Evolutionary conservation across 2,888 invertebrate genomes (phyloP).

Genomic region (Celastrina argiolus): DNA sequence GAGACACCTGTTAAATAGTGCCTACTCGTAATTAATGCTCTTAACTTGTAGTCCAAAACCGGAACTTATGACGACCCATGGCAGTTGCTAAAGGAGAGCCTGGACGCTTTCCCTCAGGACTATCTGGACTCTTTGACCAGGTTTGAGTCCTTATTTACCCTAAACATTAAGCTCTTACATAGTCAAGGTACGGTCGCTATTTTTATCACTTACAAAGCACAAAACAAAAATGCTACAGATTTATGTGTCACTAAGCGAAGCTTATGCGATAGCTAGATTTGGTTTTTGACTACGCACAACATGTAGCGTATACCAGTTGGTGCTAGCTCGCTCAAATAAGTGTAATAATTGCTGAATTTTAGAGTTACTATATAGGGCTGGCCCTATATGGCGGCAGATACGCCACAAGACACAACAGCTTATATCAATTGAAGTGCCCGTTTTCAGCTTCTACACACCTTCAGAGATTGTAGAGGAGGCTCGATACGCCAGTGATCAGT

Average conservation of each 20-base stretch:
- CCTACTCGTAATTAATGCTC: background rate
- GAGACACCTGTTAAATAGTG: background rate
- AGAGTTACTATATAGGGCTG: background rate
- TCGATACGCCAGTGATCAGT: conserved; percentile 36
- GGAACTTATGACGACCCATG: conserved; percentile 53
- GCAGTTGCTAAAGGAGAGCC: conserved; percentile 49
- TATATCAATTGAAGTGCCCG: conserved; percentile 3
- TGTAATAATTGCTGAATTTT: background rate
- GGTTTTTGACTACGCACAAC: no score
- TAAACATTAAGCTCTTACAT: background rate
- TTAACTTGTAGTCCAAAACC: conserved; percentile 49
- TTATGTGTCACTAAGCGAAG: no score
- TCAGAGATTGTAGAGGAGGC: conserved; percentile 41
- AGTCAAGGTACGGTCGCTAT: no score
- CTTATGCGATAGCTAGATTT: no score
- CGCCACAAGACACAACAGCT: no score
- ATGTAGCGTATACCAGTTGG: no score
- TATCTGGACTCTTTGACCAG: conserved; percentile 58
- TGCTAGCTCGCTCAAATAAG: background rate
- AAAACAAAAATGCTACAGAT: no score
- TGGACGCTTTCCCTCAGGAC: conserved; percentile 54
- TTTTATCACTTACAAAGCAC: no score
- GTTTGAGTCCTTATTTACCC: conserved; percentile 34
- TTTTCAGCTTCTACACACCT: conserved; percentile 30
- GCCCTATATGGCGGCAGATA: background rate